These are phyloP conservation scores for Chromobotia macracanthus DNA, from an alignment of 2,797 vertebrate genomes.

Conservation along the genomic window DNA sequence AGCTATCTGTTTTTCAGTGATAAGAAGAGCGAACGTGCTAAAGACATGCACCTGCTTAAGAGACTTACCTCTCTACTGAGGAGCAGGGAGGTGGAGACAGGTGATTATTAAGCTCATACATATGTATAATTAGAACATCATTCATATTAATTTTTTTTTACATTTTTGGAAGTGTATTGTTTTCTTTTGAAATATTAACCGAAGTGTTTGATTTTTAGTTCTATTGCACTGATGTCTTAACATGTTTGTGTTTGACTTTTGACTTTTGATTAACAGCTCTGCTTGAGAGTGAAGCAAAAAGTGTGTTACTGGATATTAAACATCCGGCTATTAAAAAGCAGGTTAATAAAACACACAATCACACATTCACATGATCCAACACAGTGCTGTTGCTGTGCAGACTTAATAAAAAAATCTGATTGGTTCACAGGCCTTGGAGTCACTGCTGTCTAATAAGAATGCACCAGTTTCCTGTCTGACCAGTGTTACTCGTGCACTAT, in stretches of 20 bases:
- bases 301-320: constrained; percentile 90
- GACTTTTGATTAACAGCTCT: constrained; percentile 70
- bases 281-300: constrained; percentile 87
- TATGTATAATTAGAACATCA: too few relatives aligned
- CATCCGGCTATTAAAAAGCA: constrained; percentile 95
- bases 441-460: constrained; percentile 83
- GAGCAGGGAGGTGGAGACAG: constrained; percentile 71
- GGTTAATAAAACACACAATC: constrained; percentile 67
- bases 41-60: constrained; percentile 94
- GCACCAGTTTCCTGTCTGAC: constrained; percentile 85
- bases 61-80: constrained; percentile 83
- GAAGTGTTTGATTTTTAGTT: not conserved
- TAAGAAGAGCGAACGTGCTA: constrained; percentile 96
- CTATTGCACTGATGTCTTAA: not conserved
- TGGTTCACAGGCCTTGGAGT: constrained; percentile 88
- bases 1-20: constrained; percentile 81
- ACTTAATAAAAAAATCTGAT: not conserved
- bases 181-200: not conserved
- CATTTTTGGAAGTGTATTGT: not conserved
- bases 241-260: not conserved
- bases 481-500: constrained; percentile 81
- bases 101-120: too few relatives aligned
- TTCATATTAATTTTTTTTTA: too few relatives aligned
- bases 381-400: not conserved
- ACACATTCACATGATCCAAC: not conserved